phyloP scores from a whole-genome alignment of 2,797 vertebrate species.

The Micrastur ruficollis region DNA sequence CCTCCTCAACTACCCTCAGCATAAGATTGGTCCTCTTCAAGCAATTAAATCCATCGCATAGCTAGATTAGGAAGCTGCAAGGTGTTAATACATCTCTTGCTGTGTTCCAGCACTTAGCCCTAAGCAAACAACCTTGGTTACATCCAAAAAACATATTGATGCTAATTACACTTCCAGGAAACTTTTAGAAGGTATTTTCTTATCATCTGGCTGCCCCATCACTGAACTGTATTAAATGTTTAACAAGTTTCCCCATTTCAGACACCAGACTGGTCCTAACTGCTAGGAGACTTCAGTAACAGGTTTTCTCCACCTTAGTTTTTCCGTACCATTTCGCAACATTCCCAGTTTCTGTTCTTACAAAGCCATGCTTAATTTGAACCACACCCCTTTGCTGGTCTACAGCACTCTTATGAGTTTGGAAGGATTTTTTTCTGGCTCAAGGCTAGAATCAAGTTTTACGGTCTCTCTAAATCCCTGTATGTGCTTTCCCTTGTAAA shows the following conservation, averaged over 20 bases:
- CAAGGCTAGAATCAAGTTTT: background rate
- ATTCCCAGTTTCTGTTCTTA: background rate
- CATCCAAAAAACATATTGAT: background rate
- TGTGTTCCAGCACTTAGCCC: background rate
- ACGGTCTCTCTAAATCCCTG: background rate
- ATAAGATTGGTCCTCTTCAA: background rate
- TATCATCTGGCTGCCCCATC: background rate
- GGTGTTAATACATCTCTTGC: background rate
- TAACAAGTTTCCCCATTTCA: background rate
- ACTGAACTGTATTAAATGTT: background rate
- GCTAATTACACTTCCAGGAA: background rate
- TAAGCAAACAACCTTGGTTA: background rate
- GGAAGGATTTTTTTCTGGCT: background rate
- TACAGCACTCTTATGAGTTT: background rate
- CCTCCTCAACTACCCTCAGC: background rate
- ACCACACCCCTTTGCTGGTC: background rate
- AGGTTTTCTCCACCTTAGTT: background rate
- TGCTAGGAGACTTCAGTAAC: background rate
- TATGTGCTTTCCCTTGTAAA: background rate
- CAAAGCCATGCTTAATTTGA: background rate
- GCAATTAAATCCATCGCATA: background rate
- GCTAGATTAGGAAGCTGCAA: background rate
- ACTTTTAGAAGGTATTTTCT: background rate
- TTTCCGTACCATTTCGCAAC: background rate
- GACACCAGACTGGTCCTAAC: background rate